These are phyloP conservation scores for Achatina immaculata DNA, from an alignment of 1,140 invertebrate species.

Conservation along the genomic window DNA sequence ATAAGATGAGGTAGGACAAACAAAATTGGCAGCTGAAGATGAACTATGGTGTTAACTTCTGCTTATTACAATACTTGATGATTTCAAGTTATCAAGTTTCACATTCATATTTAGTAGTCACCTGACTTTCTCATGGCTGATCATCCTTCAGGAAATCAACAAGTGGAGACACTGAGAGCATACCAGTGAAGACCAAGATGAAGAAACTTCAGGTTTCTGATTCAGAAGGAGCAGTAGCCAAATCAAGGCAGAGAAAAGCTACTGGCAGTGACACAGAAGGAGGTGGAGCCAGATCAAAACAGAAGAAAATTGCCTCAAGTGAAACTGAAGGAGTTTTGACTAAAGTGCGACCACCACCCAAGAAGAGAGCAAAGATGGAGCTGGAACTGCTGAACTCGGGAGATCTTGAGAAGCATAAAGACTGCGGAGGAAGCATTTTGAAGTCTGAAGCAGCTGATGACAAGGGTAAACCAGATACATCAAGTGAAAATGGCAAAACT, in stretches of 20 bases:
- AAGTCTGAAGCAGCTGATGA: not conserved
- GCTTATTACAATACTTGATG: too few relatives aligned
- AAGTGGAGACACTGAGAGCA: not conserved
- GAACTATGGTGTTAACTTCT: too few relatives aligned
- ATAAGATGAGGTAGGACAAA: too few relatives aligned
- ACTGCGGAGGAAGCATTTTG: too few relatives aligned
- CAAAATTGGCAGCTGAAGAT: too few relatives aligned
- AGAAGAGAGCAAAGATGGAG: slow-evolving; percentile 62
- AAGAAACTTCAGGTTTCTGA: slow-evolving; percentile 5
- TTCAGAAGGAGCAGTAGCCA: not conserved
- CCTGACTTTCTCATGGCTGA: too few relatives aligned
- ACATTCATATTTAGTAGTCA: too few relatives aligned
- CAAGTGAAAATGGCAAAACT: not conserved
- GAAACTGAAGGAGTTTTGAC: not conserved
- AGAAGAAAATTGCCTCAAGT: not conserved
- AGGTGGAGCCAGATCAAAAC: not conserved
- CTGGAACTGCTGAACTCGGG: slow-evolving; percentile 50
- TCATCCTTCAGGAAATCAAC: slow-evolving; percentile 8
- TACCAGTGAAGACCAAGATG: not conserved
- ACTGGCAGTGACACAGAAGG: slow-evolving; percentile 36
- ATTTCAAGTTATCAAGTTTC: too few relatives aligned
- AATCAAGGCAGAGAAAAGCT: slow-evolving; percentile 12
- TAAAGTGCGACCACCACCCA: slow-evolving; percentile 59
- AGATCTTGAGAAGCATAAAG: slow-evolving; percentile 26
- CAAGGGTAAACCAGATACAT: not conserved